phyloP scores from a whole-genome alignment of 2,113 vertebrate genomes.

The Himantopus leucocephalus region DNA sequence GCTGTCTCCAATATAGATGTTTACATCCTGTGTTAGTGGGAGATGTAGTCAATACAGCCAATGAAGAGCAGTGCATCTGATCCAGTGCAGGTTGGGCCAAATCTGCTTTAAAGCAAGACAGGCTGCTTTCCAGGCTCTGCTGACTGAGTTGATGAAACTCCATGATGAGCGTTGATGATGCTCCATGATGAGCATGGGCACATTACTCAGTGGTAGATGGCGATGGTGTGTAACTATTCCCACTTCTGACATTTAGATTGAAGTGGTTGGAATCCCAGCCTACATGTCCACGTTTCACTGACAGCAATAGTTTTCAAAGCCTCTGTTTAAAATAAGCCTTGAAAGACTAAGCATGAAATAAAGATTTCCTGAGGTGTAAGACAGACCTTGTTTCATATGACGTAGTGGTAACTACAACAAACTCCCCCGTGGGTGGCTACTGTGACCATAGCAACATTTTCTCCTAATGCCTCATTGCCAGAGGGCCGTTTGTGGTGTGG shows the following conservation, averaged over 20 bases:
- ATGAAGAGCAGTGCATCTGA: background rate
- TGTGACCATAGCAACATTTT: background rate
- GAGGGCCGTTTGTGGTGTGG: background rate
- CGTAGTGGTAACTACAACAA: background rate
- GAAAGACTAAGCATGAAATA: background rate
- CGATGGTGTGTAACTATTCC: rapidly evolving
- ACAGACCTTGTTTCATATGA: background rate
- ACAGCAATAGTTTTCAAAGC: background rate
- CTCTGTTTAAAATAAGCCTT: background rate
- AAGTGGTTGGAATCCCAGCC: background rate
- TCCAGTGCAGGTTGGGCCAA: background rate
- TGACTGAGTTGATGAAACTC: rapidly evolving
- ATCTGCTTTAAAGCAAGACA: background rate
- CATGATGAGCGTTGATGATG: background rate
- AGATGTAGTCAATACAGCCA: background rate
- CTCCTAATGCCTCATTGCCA: background rate
- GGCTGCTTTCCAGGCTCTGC: background rate
- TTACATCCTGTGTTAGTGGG: background rate
- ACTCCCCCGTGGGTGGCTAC: background rate
- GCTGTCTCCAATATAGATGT: background rate
- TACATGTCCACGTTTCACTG: background rate
- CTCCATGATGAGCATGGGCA: background rate
- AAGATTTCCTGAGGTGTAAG: background rate
- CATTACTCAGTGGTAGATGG: background rate
- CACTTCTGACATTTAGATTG: background rate